Conservation (phyloP, 2,888 invertebrate species). For the Chymomyza amoena region DNA sequence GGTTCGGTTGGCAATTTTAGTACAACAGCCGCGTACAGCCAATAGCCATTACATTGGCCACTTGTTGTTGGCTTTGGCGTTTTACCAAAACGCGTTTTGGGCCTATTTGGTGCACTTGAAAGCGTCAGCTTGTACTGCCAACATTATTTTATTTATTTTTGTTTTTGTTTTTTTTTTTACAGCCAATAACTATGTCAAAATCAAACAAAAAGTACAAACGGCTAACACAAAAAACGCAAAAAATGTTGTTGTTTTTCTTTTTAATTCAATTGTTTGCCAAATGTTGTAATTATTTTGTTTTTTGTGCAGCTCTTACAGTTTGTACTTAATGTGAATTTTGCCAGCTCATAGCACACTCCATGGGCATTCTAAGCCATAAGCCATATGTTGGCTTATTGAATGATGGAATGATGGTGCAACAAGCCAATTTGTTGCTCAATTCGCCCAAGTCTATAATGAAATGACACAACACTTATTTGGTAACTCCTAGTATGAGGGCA, state of each 20-base stretch:
- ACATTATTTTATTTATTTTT: background rate
- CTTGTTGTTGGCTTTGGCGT: conserved; percentile 12
- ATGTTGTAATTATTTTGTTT: conserved; percentile 43
- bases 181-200: conserved; percentile 41
- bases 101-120: conserved; percentile 2
- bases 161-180: background rate
- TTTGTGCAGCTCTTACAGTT: background rate
- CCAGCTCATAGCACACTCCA: conserved; percentile 9
- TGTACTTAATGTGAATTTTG: conserved; percentile 20
- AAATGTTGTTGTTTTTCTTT: background rate
- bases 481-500: background rate
- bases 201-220: conserved; percentile 7
- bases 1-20: background rate
- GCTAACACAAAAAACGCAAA: conserved; percentile 21
- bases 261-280: conserved; percentile 50
- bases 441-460: background rate
- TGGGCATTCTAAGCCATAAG: background rate
- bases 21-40: background rate
- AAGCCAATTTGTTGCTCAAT: background rate
- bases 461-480: background rate
- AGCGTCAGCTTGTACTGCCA: background rate
- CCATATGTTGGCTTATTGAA: background rate
- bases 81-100: conserved; percentile 13
- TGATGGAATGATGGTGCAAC: background rate
- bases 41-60: background rate